Percentiles rank a stretch among this genome's conserved stretches.
Evolutionary conservation across 2,797 vertebrate genomes (phyloP).

Genomic region (Pangasius djambal): DNA sequence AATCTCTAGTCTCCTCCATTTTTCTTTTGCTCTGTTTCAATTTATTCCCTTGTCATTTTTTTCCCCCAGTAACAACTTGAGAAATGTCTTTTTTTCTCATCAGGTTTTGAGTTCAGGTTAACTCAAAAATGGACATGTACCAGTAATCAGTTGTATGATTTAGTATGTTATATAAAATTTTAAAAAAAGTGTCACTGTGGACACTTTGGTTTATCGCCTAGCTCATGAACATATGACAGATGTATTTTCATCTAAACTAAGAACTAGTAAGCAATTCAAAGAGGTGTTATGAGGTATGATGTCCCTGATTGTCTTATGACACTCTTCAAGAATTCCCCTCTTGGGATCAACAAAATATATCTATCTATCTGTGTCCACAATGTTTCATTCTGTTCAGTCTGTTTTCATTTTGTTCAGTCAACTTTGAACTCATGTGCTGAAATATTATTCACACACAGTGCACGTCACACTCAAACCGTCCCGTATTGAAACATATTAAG

Average conservation of each 20-base stretch:
- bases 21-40: background rate
- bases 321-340: too few species aligned
- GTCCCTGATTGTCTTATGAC: background rate
- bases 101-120: background rate
- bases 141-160: background rate
- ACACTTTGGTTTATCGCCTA: background rate
- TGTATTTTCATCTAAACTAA: background rate
- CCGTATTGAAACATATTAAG: too few species aligned
- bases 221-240: background rate
- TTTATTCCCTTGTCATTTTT: background rate
- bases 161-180: background rate
- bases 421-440: too few species aligned
- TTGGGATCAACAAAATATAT: too few species aligned
- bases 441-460: too few species aligned
- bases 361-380: background rate
- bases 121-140: background rate
- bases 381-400: background rate
- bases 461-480: too few species aligned
- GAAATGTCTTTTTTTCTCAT: background rate
- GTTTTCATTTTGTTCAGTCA: too few species aligned
- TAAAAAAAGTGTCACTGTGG: background rate
- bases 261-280: constrained; percentile 1
- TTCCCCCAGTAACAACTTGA: background rate
- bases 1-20: background rate
- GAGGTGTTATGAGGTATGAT: background rate